Evolutionary conservation across 2,888 invertebrate species (phyloP).

Genomic region (Platycheirus albimanus): DNA sequence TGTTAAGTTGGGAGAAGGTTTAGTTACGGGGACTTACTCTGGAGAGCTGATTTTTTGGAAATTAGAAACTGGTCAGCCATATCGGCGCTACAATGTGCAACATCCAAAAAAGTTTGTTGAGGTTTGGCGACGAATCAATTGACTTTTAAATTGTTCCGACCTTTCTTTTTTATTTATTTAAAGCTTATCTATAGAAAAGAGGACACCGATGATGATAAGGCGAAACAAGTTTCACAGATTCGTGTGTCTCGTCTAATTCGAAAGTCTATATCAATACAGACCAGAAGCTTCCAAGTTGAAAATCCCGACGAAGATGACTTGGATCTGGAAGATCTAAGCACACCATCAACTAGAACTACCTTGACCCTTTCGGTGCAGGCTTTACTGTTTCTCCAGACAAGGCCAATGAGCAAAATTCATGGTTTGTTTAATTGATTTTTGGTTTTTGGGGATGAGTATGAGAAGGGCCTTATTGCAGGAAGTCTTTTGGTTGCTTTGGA

Average conservation of each 20-base stretch:
- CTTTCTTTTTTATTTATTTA: neutral
- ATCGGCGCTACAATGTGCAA: conserved; percentile 83
- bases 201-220: conserved; percentile 1
- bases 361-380: conserved; percentile 86
- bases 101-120: conserved; percentile 81
- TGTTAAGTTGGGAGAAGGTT: conserved; percentile 86
- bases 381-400: conserved; percentile 86
- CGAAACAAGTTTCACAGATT: conserved; percentile 54
- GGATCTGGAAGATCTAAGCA: conserved; percentile 23
- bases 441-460: neutral
- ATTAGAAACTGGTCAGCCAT: conserved; percentile 91
- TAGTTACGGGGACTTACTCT: conserved; percentile 90
- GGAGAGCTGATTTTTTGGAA: conserved; percentile 93
- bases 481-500: conserved; percentile 89
- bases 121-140: conserved; percentile 51
- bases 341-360: conserved; percentile 17
- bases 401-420: conserved; percentile 84
- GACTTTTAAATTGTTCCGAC: neutral
- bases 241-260: conserved; percentile 75
- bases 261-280: conserved; percentile 74
- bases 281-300: conserved; percentile 5
- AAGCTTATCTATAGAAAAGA: conserved; percentile 63
- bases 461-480: conserved; percentile 82
- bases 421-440: conserved; percentile 75
- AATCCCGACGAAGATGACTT: conserved; percentile 2